Evolutionary conservation across 2,888 invertebrate species (phyloP).

Genomic region (Hirtodrosophila confusa): DNA sequence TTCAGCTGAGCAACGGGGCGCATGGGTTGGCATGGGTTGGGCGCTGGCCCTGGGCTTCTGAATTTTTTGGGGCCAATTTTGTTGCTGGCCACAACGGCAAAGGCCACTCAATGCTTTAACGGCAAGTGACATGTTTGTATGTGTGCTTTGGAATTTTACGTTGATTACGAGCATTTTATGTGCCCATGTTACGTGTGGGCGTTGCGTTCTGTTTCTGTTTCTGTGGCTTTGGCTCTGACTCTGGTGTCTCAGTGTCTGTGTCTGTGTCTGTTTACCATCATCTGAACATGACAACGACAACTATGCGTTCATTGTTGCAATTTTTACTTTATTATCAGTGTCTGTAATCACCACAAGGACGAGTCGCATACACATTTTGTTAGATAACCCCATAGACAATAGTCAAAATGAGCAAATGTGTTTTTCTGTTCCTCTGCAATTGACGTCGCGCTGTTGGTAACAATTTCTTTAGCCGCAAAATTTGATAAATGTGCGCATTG

Average conservation of each 20-base stretch:
- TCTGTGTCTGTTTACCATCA: conserved; percentile 54
- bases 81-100: conserved; percentile 36
- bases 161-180: conserved; percentile 79
- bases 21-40: not conserved
- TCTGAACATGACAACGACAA: conserved; percentile 54
- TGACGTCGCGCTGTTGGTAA: conserved; percentile 27
- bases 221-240: conserved; percentile 8
- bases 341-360: conserved; percentile 50
- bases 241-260: conserved; percentile 24
- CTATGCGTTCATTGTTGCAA: conserved; percentile 73
- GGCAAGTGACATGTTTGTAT: conserved; percentile 44
- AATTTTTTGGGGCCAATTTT: conserved; percentile 40
- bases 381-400: conserved; percentile 30
- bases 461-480: conserved; percentile 13
- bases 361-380: conserved; percentile 14
- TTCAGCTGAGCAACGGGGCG: conserved; percentile 22
- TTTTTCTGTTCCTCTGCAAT: conserved; percentile 42
- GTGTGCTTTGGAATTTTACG: conserved; percentile 66
- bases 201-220: conserved; percentile 21
- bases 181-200: conserved; percentile 72
- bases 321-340: conserved; percentile 69
- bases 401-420: conserved; percentile 17
- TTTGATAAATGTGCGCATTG: conserved; percentile 60
- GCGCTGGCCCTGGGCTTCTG: conserved; percentile 6
- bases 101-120: conserved; percentile 64